Evolutionary conservation across 2,797 vertebrate genomes (phyloP).

Genomic region (Eptatretus atami): DNA sequence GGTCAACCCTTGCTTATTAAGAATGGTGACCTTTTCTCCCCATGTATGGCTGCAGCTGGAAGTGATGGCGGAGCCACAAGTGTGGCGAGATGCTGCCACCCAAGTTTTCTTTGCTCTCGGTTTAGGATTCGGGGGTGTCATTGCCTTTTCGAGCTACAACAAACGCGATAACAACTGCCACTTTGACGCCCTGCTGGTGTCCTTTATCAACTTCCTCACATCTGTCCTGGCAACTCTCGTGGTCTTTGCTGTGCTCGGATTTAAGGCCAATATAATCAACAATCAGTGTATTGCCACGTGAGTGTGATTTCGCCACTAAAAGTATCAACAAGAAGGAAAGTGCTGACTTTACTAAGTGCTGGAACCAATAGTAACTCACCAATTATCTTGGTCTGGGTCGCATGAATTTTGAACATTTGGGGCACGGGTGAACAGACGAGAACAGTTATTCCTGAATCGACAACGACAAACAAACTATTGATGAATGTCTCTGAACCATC

Average conservation of each 20-base stretch:
- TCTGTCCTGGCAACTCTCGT: conserved; percentile 69
- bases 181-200: conserved; percentile 59
- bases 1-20: too few relatives aligned
- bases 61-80: conserved; percentile 73
- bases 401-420: too few relatives aligned
- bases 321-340: background rate
- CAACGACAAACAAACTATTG: too few relatives aligned
- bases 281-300: conserved; percentile 73
- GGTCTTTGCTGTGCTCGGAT: conserved; percentile 74
- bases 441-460: too few relatives aligned
- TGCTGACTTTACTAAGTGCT: too few relatives aligned
- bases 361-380: too few relatives aligned
- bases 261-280: conserved; percentile 90
- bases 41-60: conserved; percentile 24
- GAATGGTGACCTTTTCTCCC: too few relatives aligned
- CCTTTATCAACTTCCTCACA: conserved; percentile 72
- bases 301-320: conserved; percentile 13
- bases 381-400: too few relatives aligned
- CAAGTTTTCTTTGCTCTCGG: conserved; percentile 82
- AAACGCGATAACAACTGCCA: conserved; percentile 93
- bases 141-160: conserved; percentile 89
- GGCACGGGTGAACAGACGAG: too few relatives aligned
- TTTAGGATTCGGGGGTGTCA: conserved; percentile 68
- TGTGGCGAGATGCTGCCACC: conserved; percentile 72
- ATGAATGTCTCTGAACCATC: too few relatives aligned